These are phyloP conservation scores for Diabrotica undecimpunctata DNA, from an alignment of 1,140 invertebrate genomes.

Conservation along the genomic window DNA sequence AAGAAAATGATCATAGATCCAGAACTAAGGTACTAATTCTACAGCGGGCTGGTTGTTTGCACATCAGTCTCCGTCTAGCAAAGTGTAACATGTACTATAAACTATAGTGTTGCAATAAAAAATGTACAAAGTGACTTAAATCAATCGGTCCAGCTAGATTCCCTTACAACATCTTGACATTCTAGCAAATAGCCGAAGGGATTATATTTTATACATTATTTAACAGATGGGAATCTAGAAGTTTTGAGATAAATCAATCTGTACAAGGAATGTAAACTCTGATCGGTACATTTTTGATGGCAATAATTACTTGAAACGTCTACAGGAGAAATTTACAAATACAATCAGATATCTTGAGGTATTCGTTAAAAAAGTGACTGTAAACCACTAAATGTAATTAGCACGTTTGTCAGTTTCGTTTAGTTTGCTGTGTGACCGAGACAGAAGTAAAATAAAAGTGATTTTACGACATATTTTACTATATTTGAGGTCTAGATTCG, in stretches of 20 bases:
- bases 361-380: too few species aligned
- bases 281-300: neutral
- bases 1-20: conserved; percentile 31
- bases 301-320: neutral
- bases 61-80: conserved; percentile 47
- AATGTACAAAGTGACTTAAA: conserved; percentile 14
- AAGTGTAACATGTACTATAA: conserved; percentile 43
- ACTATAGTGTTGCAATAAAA: conserved; percentile 38
- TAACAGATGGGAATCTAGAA: neutral
- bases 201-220: too few species aligned
- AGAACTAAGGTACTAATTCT: conserved; percentile 44
- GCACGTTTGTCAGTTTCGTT: too few species aligned
- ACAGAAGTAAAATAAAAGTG: too few species aligned
- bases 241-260: neutral
- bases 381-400: neutral
- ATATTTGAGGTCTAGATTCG: too few species aligned
- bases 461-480: too few species aligned
- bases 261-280: neutral
- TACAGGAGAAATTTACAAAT: conserved; percentile 1
- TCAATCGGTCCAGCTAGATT: neutral
- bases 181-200: too few species aligned
- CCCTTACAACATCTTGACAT: too few species aligned
- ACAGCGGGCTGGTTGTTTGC: conserved; percentile 44
- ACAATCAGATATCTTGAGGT: neutral
- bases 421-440: too few species aligned